Conservation (phyloP, 2,888 invertebrate species). For the Dasysyrphus albostriatus region DNA sequence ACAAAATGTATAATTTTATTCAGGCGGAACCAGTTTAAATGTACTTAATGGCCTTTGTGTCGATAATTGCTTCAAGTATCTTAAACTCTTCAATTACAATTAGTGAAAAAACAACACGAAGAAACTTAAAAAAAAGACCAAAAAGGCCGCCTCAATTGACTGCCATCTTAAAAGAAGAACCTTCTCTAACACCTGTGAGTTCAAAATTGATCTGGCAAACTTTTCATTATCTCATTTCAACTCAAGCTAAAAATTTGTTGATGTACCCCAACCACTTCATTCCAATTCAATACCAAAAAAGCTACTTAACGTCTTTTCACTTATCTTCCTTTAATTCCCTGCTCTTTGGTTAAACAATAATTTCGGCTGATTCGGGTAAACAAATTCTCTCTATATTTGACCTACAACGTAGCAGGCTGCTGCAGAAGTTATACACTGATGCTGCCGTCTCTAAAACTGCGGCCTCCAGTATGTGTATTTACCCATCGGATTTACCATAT, state of each 20-base stretch:
- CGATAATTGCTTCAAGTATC: not conserved
- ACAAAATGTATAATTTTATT: too few relatives aligned
- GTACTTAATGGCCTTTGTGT: not conserved
- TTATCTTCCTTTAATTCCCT: not conserved
- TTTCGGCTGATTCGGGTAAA: slow-evolving; percentile 56
- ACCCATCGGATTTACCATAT: slow-evolving; percentile 72
- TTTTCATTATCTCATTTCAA: slow-evolving; percentile 60
- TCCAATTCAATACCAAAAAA: slow-evolving; percentile 73
- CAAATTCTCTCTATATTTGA: slow-evolving; percentile 66
- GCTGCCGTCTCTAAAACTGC: slow-evolving; percentile 31
- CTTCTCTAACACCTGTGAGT: slow-evolving; percentile 41
- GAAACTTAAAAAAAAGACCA: not conserved
- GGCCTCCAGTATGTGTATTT: slow-evolving; percentile 36
- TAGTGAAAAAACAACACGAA: not conserved
- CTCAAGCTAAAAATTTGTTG: slow-evolving; percentile 74
- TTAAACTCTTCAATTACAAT: not conserved
- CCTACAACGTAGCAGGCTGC: slow-evolving; percentile 74
- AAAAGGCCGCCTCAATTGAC: slow-evolving; percentile 5
- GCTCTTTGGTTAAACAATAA: not conserved
- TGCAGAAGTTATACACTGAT: slow-evolving; percentile 71
- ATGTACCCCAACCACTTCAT: slow-evolving; percentile 66
- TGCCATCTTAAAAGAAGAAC: not conserved
- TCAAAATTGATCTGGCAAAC: slow-evolving; percentile 66
- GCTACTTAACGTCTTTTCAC: slow-evolving; percentile 60
- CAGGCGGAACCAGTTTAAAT: not conserved